Conservation (phyloP, 2,888 invertebrate species). For the Ophion costatus region DNA sequence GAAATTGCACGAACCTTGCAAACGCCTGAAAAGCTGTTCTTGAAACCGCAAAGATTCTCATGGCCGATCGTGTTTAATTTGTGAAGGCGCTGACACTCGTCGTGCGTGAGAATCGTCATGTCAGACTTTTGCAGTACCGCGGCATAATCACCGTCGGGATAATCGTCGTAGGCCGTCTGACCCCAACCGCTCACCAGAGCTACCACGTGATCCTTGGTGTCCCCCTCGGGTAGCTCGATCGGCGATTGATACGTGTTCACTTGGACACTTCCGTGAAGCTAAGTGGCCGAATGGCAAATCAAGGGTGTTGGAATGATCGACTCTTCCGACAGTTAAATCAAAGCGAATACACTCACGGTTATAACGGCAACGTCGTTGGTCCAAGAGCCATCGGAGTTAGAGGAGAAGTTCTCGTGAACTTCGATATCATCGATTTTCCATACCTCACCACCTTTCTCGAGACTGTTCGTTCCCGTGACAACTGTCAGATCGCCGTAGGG, state of each 20-base stretch:
- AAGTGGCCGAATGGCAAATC: not conserved
- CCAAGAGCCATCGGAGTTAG: conserved; percentile 35
- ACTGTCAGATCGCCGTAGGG: conserved; percentile 37
- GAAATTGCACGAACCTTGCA: conserved; percentile 43
- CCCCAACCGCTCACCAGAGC: conserved; percentile 59
- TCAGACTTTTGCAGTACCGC: conserved; percentile 56
- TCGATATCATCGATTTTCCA: conserved; percentile 21
- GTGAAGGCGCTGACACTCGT: conserved; percentile 41
- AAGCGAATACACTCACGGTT: conserved; percentile 50
- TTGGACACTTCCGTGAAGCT: conserved; percentile 60
- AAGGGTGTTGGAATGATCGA: not conserved
- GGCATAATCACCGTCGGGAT: conserved; percentile 43
- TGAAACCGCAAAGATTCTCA: conserved; percentile 46
- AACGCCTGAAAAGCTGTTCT: conserved; percentile 37
- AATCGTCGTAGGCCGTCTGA: conserved; percentile 43
- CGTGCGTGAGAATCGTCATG: conserved; percentile 18
- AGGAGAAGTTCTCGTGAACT: conserved; percentile 24
- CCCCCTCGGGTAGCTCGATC: conserved; percentile 56
- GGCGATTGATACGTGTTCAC: conserved; percentile 55
- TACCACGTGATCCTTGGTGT: conserved; percentile 20
- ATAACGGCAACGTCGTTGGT: conserved; percentile 68
- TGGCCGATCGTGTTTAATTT: conserved; percentile 24
- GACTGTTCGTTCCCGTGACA: conserved; percentile 42
- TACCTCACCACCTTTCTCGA: conserved; percentile 20
- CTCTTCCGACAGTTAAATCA: not conserved